phyloP scores from a whole-genome alignment of 1,140 invertebrate genomes.

The Dinothrombium tinctorium region DNA sequence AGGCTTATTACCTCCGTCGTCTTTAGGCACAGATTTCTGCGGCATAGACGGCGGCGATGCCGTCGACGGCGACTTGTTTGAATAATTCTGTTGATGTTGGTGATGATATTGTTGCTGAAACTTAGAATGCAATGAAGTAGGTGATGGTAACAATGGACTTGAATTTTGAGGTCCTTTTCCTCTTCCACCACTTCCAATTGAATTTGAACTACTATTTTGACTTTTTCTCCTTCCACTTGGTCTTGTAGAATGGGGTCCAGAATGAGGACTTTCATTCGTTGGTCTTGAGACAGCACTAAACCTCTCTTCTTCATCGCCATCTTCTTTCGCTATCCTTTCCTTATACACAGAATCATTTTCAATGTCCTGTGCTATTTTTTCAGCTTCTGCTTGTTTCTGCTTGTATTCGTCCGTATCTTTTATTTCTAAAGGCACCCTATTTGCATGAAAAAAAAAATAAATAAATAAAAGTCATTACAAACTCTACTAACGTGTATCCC shows the following conservation, averaged over 20 bases:
- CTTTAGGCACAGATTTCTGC: too few species aligned
- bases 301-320: slow-evolving; percentile 59
- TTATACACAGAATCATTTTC: slow-evolving; percentile 55
- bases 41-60: too few species aligned
- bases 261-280: neutral
- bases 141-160: neutral
- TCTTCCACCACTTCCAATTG: neutral
- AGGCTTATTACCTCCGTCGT: too few species aligned
- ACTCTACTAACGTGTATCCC: slow-evolving; percentile 41
- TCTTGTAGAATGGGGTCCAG: neutral
- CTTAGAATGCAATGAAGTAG: neutral
- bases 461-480: neutral
- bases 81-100: neutral
- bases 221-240: too few species aligned
- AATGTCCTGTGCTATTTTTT: slow-evolving; percentile 66
- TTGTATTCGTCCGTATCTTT: slow-evolving; percentile 63
- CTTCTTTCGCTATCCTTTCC: slow-evolving; percentile 56
- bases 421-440: slow-evolving; percentile 42
- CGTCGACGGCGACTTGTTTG: neutral
- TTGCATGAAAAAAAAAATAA: slow-evolving; percentile 9
- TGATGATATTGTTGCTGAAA: neutral
- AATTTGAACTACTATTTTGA: neutral
- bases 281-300: slow-evolving; percentile 29
- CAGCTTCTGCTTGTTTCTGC: slow-evolving; percentile 54
- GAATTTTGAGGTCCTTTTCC: neutral